Conservation (phyloP, 2,797 vertebrate species). For the Chloroceryle amazona region DNA sequence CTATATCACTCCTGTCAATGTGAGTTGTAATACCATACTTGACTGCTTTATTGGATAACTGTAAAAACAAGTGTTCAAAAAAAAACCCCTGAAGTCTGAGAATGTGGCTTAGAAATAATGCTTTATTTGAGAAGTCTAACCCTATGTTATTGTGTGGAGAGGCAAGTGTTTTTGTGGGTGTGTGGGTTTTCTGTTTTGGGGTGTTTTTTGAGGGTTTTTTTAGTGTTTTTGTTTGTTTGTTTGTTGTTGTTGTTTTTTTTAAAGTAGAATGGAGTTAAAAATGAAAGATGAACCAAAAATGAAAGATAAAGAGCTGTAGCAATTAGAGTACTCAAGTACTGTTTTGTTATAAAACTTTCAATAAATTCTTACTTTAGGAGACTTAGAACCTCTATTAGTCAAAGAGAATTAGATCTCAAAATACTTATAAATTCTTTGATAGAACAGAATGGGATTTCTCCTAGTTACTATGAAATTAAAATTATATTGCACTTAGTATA, state of each 20-base stretch:
- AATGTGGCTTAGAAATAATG: neutral
- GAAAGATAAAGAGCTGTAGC: neutral
- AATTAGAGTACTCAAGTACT: neutral
- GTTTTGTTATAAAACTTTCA: neutral
- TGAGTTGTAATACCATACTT: neutral
- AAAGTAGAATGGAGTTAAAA: neutral
- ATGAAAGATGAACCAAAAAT: neutral
- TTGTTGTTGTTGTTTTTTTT: neutral
- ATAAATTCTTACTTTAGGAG: neutral
- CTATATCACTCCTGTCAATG: neutral
- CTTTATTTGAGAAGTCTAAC: neutral
- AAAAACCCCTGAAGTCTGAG: neutral
- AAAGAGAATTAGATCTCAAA: neutral
- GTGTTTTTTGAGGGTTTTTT: neutral
- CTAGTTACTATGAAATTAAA: neutral
- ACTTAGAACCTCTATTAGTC: neutral
- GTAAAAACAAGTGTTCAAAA: neutral
- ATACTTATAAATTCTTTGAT: neutral
- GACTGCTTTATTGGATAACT: neutral
- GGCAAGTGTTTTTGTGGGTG: neutral
- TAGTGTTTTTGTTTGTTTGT: too few species aligned
- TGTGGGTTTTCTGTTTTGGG: neutral
- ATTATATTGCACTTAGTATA: neutral
- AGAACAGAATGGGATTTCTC: neutral
- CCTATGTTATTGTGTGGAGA: neutral